These are phyloP conservation scores for Pachypanchax playfairii DNA, from an alignment of 2,113 vertebrate species.

Conservation along the genomic window DNA sequence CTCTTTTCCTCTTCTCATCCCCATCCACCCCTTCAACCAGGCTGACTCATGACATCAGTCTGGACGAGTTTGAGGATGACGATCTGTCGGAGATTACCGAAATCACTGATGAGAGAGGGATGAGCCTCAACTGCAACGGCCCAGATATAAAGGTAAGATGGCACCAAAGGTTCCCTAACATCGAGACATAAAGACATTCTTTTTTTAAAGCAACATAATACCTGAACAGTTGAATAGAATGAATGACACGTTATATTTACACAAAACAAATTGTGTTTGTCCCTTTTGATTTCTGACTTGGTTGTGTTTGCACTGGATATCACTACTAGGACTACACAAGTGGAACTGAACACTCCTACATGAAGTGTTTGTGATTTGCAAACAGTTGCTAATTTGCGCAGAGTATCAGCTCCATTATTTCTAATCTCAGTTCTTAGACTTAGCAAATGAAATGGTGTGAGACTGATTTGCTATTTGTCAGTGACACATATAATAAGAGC, in stretches of 20 bases:
- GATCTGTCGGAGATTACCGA: conserved; percentile 93
- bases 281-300: no score
- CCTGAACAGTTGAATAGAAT: neutral
- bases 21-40: conserved; percentile 68
- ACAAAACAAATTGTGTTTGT: neutral
- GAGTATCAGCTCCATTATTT: neutral
- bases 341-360: neutral
- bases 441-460: neutral
- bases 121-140: conserved; percentile 92
- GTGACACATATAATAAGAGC: neutral
- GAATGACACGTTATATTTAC: neutral
- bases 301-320: no score
- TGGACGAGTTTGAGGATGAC: conserved; percentile 98
- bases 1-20: neutral
- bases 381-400: neutral
- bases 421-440: no score
- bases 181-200: neutral
- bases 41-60: conserved; percentile 97
- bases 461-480: neutral
- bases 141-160: conserved; percentile 84
- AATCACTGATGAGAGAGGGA: conserved; percentile 92
- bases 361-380: no score
- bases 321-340: neutral
- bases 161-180: neutral
- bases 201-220: neutral